These are phyloP conservation scores for Xiphias gladius DNA, from an alignment of 2,113 vertebrate genomes.

Conservation along the genomic window DNA sequence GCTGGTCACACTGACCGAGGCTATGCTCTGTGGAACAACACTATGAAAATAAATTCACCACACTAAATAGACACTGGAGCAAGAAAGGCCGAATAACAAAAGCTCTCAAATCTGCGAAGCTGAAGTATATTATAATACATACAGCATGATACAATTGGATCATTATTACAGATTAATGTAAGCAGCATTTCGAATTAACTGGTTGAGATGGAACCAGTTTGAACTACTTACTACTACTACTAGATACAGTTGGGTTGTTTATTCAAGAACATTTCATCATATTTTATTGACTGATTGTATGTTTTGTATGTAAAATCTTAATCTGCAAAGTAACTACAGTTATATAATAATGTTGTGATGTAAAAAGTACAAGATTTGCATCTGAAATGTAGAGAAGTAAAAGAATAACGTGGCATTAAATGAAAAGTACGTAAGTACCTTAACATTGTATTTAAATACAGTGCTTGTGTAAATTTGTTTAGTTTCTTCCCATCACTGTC, in stretches of 20 bases:
- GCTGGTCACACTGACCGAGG: slow-evolving; percentile 39
- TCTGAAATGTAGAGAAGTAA: not conserved
- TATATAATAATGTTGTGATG: too few species aligned
- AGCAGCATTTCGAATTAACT: not conserved
- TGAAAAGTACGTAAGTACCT: too few species aligned
- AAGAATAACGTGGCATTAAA: not conserved
- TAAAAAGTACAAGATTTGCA: too few species aligned
- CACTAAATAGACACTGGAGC: not conserved
- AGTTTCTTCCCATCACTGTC: too few species aligned
- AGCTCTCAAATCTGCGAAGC: not conserved
- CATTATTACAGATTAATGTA: not conserved
- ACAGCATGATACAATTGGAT: not conserved
- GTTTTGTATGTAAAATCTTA: not conserved
- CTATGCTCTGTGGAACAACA: not conserved
- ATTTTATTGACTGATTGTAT: not conserved
- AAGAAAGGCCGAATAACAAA: not conserved
- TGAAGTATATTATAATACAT: not conserved
- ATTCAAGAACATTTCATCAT: not conserved
- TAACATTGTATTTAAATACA: not conserved
- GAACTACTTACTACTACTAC: too few species aligned
- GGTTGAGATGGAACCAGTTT: not conserved
- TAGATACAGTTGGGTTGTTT: not conserved
- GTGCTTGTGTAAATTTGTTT: too few species aligned
- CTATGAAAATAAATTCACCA: not conserved
- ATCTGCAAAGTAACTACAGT: not conserved